Conservation (phyloP, 2,113 vertebrate species). For the Rattus rattus region DNA sequence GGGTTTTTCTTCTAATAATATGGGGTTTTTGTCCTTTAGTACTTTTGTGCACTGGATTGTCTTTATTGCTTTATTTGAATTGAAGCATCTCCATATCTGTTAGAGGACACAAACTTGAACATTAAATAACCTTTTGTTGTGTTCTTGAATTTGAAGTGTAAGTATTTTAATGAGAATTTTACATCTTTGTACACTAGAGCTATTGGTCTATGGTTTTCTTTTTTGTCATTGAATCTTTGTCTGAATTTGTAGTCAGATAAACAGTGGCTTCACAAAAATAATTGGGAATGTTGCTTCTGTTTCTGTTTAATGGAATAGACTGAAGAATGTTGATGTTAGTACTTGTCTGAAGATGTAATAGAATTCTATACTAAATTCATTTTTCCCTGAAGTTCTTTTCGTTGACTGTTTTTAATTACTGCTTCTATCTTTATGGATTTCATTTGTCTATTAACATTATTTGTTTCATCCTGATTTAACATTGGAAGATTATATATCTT, state of each 20-base stretch:
- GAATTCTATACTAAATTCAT: background rate
- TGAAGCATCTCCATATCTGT: background rate
- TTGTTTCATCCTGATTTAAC: background rate
- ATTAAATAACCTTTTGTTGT: background rate
- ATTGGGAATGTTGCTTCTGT: background rate
- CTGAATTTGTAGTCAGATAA: background rate
- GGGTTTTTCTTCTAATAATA: background rate
- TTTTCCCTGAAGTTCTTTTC: background rate
- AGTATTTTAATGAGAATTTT: background rate
- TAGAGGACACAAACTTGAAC: background rate
- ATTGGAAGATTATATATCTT: background rate
- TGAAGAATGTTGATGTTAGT: background rate
- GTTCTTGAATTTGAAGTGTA: background rate
- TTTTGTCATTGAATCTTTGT: background rate
- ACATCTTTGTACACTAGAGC: background rate
- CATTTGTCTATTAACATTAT: background rate
- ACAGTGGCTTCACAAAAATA: background rate
- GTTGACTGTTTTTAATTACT: background rate
- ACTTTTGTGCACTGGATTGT: background rate
- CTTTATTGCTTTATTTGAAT: background rate
- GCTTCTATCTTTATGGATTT: background rate
- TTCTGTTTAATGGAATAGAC: background rate
- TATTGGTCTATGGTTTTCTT: background rate
- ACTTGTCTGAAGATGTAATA: background rate
- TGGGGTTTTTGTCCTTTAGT: background rate